Conservation (phyloP, 2,797 vertebrate genomes). For the Epinephelus coioides region DNA sequence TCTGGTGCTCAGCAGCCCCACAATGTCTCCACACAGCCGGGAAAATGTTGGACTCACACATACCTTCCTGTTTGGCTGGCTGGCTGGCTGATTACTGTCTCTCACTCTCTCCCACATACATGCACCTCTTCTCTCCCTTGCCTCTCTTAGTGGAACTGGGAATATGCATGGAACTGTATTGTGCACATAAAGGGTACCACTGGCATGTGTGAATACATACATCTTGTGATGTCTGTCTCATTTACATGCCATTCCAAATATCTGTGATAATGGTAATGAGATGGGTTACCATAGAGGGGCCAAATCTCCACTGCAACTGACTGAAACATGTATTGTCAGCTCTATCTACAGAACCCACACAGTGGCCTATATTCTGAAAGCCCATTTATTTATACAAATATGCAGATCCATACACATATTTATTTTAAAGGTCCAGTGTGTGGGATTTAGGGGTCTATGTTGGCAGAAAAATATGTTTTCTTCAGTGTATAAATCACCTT, state of each 20-base stretch:
- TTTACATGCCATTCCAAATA: background rate
- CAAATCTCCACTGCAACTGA: background rate
- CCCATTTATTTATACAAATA: background rate
- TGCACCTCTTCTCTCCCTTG: background rate
- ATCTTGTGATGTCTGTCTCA: background rate
- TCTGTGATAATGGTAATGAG: background rate
- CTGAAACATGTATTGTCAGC: background rate
- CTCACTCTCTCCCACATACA: background rate
- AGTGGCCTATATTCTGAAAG: background rate
- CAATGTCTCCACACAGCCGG: slow-evolving; percentile 27
- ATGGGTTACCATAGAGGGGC: background rate
- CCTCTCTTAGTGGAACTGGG: background rate
- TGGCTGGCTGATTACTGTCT: slow-evolving; percentile 23
- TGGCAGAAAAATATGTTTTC: too few species aligned
- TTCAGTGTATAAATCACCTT: too few species aligned
- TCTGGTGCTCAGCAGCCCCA: slow-evolving; percentile 47
- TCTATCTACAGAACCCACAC: background rate
- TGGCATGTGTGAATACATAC: slow-evolving; percentile 1
- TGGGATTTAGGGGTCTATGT: too few species aligned
- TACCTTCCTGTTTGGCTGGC: slow-evolving; percentile 58
- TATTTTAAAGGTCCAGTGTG: too few species aligned
- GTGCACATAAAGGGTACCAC: background rate
- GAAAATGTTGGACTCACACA: slow-evolving; percentile 44
- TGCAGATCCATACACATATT: background rate
- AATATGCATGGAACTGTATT: slow-evolving; percentile 3